phyloP scores from a whole-genome alignment of 1,140 invertebrate species.

The Diorhabda sublineata region DNA sequence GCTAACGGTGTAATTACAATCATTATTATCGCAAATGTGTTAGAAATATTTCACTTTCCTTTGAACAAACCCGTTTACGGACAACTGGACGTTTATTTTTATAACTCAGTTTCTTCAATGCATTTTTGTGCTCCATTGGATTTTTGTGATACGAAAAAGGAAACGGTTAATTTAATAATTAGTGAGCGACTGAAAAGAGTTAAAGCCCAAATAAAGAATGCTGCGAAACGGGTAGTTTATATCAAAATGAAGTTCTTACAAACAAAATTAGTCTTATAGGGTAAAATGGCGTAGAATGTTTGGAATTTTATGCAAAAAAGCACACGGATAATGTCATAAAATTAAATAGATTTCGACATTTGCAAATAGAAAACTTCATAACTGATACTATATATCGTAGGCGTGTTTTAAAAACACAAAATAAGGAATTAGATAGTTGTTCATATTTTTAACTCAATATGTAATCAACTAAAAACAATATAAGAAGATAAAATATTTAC shows the following conservation, averaged over 20 bases:
- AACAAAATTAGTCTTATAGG: constrained; percentile 7
- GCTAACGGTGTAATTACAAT: constrained; percentile 14
- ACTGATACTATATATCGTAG: too few species aligned
- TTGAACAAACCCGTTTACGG: constrained; percentile 7
- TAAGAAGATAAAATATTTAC: too few species aligned
- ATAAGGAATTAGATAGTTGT: too few species aligned
- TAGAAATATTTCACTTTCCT: constrained; percentile 18
- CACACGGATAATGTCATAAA: too few species aligned
- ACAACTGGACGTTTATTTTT: constrained; percentile 7
- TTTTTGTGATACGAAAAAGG: constrained; percentile 16
- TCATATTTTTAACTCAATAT: too few species aligned
- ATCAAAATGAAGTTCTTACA: constrained; percentile 33
- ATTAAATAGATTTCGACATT: too few species aligned
- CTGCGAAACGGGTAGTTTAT: constrained; percentile 9
- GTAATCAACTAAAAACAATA: too few species aligned
- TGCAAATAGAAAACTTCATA: too few species aligned
- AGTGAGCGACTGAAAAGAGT: constrained; percentile 14
- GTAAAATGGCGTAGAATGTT: background rate
- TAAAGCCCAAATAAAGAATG: constrained; percentile 19
- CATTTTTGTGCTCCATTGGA: constrained; percentile 9
- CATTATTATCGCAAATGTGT: constrained; percentile 14
- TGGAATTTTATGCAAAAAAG: too few species aligned
- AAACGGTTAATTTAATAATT: constrained; percentile 21
- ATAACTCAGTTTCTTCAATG: constrained; percentile 12
- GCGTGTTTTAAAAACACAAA: too few species aligned